Evolutionary conservation across 2,113 vertebrate genomes (phyloP).

Genomic region (Sinosuthora webbiana): DNA sequence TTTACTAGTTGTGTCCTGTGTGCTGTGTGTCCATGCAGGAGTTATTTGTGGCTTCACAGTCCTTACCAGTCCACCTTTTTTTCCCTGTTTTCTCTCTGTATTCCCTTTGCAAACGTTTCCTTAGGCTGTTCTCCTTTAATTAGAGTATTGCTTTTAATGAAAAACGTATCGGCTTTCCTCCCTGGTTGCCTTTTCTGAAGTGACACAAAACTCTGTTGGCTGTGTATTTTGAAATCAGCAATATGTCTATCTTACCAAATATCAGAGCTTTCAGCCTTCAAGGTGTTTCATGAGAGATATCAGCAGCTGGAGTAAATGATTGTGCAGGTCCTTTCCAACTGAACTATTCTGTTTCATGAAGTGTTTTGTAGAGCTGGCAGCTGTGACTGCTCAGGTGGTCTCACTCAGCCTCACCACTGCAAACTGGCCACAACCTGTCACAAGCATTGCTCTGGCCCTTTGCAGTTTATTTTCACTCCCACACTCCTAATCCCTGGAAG

Average conservation of each 20-base stretch:
- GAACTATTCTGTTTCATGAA: not conserved
- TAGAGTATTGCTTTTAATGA: not conserved
- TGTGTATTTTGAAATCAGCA: not conserved
- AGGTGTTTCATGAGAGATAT: not conserved
- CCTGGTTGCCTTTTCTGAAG: not conserved
- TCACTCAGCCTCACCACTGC: not conserved
- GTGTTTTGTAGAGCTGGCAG: not conserved
- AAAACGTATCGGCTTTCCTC: not conserved
- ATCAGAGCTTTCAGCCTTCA: not conserved
- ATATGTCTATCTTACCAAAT: not conserved
- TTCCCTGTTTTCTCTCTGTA: not conserved
- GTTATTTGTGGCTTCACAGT: accelerated
- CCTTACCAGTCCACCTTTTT: not conserved
- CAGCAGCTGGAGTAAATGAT: not conserved
- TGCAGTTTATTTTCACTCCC: not conserved
- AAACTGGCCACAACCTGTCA: not conserved
- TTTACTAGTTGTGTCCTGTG: not conserved
- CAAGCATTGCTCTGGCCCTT: not conserved
- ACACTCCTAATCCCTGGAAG: not conserved
- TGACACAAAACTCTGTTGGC: not conserved
- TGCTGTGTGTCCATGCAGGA: not conserved
- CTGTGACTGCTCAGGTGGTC: not conserved
- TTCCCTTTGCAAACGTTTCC: not conserved
- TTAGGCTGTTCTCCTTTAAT: not conserved
- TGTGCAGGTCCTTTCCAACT: not conserved